Evolutionary conservation across 2,113 vertebrate species (phyloP), one percentile per base, ranked within the genome.

Genomic region (Hypomesus transpacificus): DNA sequence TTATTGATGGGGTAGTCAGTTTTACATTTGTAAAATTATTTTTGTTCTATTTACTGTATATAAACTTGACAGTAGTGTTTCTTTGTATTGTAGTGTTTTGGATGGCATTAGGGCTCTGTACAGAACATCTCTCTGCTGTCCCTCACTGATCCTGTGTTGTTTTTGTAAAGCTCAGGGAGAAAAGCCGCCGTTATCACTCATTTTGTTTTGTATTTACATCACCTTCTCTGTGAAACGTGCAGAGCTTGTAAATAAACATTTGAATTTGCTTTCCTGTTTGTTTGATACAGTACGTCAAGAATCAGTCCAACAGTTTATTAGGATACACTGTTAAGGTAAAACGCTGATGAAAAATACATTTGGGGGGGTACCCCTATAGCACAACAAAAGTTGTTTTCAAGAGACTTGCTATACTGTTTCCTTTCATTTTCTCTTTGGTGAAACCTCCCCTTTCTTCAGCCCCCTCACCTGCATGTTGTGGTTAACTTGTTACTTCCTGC

Each of bases 241-340:
- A 89, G 83, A 90, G 75, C 71, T 75, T 92, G 91, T 91, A 93
- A 93, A 93, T 93, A 93, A 93, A 93, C 83, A 86, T 87, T 87
- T 86, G 80, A 89, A 85, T 89, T 88, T 89, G 85, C 81, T 89
- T 74, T 61, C 66, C 60, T 72, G 74, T 67, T 39, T 79, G 31
- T 39, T 67, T 22, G 50, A 56, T 17, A 56, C 21, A 14, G 8
- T n/a, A 7, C 17, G 14, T 2, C 24, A 7, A 2, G 26, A 18
- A 9, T 17, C 9, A 21, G 31, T 74, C 64, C 56, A 66, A 70
- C 73, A 34, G 31, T 34, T 34, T 4, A 34, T 34, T 6, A 34
- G 31, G 31, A 34, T 34, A 34, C 1, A 7, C 31, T 34, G 31
- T 6, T 7, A 4, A 22, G 4, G 20, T 34, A 20, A 39, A 56